Conservation (phyloP, 92 coral and sea anemone genomes). For the Pocillopora grandis region DNA sequence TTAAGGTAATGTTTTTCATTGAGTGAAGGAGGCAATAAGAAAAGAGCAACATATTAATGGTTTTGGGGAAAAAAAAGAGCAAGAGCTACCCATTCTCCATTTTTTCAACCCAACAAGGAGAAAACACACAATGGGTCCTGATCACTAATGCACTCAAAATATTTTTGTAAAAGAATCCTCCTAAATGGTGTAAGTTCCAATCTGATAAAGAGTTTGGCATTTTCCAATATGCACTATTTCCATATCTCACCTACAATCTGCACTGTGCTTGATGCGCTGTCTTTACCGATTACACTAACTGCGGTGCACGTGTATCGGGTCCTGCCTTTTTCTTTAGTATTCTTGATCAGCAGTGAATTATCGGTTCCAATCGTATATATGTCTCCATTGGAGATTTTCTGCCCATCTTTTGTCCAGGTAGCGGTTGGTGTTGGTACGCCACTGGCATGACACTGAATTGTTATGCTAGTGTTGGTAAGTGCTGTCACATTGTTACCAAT, state of each 20-base stretch:
- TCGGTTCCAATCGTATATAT: conserved; percentile 36
- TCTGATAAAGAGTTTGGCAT: too few species aligned
- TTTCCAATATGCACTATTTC: too few species aligned
- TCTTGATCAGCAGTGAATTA: conserved; percentile 47
- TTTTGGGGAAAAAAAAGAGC: too few species aligned
- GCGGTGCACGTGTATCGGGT: conserved; percentile 68
- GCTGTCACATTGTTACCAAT: conserved; percentile 68
- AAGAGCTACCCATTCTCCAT: too few species aligned
- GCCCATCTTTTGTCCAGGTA: conserved; percentile 66
- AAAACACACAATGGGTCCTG: too few species aligned
- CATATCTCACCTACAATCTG: conserved; percentile 10
- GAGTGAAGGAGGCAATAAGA: too few species aligned
- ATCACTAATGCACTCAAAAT: too few species aligned
- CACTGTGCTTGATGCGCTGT: conserved; percentile 56
- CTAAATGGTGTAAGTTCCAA: too few species aligned
- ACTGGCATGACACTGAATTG: conserved; percentile 54
- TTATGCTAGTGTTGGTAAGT: conserved; percentile 37
- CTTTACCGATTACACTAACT: conserved; percentile 54
- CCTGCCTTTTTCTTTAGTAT: conserved; percentile 11
- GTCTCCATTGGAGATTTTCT: conserved; percentile 23
- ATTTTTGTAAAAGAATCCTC: too few species aligned
- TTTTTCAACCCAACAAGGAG: too few species aligned
- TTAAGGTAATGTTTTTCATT: too few species aligned
- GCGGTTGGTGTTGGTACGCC: conserved; percentile 58
- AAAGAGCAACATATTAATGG: too few species aligned